A percentile compares a stretch with the other conserved stretches of the same genome.
These are phyloP conservation scores for Apus apus DNA, from an alignment of 2,113 vertebrate species.

Conservation along the genomic window DNA sequence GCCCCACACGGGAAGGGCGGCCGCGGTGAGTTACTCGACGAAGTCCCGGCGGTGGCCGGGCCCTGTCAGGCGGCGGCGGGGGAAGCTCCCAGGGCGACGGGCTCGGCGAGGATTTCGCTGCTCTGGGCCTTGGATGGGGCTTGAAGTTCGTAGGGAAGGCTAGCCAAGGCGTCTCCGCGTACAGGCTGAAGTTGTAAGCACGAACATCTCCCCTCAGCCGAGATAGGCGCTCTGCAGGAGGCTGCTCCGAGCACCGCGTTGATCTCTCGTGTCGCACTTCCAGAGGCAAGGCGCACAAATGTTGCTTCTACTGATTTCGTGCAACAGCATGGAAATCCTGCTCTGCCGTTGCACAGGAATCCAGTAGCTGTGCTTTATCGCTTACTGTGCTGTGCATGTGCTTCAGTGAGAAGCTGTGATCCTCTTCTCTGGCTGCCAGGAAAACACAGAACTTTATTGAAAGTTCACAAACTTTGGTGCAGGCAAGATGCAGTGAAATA, in stretches of 20 bases:
- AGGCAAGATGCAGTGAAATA: not conserved
- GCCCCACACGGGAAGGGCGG: not conserved
- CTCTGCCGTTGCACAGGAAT: not conserved
- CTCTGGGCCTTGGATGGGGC: not conserved
- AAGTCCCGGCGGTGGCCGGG: not conserved
- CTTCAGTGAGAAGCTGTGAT: not conserved
- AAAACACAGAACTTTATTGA: not conserved
- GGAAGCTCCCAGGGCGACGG: too few species aligned
- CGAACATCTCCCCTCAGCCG: accelerated
- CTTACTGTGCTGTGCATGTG: accelerated
- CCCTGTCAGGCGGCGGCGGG: not conserved
- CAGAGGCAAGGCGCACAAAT: accelerated
- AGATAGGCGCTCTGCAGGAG: too few species aligned
- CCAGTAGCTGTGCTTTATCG: not conserved
- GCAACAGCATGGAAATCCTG: not conserved
- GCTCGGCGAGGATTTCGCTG: too few species aligned
- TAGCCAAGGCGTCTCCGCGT: accelerated
- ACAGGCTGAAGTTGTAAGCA: accelerated
- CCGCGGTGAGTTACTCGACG: not conserved
- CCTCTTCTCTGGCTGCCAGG: not conserved
- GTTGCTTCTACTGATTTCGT: not conserved
- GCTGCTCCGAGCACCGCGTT: not conserved
- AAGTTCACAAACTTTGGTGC: not conserved
- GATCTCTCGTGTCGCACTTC: not conserved
- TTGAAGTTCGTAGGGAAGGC: not conserved